A percentile compares a stretch with the other conserved stretches of the same genome.
Evolutionary conservation across 2,797 vertebrate genomes (phyloP).

Genomic region (Eulemur albifrons): DNA sequence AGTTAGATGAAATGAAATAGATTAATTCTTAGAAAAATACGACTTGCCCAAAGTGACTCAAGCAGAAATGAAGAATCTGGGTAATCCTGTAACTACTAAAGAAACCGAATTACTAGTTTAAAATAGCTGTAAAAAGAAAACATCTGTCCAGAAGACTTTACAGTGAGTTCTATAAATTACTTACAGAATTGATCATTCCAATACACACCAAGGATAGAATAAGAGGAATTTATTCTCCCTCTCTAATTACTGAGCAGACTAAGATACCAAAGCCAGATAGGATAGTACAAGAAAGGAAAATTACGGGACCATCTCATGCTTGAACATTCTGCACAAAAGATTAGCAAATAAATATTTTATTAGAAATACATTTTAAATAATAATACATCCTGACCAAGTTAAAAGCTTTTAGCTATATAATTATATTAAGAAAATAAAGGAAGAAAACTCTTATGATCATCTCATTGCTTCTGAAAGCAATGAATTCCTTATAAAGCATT

Average conservation of each 20-base stretch:
- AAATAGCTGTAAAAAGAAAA: constrained; percentile 15
- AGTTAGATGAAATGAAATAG: background rate
- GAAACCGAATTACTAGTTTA: background rate
- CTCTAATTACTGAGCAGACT: background rate
- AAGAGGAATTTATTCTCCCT: background rate
- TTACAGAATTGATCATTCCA: background rate
- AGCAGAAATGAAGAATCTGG: constrained; percentile 10
- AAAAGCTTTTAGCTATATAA: background rate
- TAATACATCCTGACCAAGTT: background rate
- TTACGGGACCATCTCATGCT: background rate
- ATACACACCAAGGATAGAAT: background rate
- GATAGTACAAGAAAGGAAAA: background rate
- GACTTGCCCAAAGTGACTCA: background rate
- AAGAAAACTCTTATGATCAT: background rate
- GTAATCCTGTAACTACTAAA: background rate
- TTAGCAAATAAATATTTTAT: background rate
- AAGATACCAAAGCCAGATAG: background rate
- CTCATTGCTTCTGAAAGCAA: background rate
- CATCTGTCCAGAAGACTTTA: background rate
- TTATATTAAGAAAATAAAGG: background rate
- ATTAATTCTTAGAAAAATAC: constrained; percentile 6
- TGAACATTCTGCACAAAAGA: background rate
- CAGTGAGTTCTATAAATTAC: background rate
- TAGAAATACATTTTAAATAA: background rate
- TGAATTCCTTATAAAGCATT: background rate